Evolutionary conservation across 2,888 invertebrate species (phyloP).

Genomic region (Rutpela maculata): DNA sequence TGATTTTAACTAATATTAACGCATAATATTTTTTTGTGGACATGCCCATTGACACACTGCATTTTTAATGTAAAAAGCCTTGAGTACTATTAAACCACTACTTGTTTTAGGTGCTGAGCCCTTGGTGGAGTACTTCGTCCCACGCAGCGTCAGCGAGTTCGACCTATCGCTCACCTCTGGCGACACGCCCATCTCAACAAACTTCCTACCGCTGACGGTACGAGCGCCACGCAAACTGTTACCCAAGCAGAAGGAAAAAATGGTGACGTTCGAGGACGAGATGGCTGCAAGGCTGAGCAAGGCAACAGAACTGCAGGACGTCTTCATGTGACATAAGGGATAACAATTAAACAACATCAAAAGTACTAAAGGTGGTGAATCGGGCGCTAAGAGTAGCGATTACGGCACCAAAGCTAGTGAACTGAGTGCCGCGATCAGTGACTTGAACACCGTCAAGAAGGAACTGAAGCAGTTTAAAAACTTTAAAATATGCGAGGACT

Average conservation of each 20-base stretch:
- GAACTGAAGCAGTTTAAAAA: slow-evolving; percentile 70
- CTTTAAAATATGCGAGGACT: slow-evolving; percentile 71
- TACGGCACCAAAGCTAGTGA: slow-evolving; percentile 53
- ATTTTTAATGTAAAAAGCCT: too few species aligned
- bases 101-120: slow-evolving; percentile 75
- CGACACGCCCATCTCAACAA: slow-evolving; percentile 73
- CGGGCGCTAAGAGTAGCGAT: slow-evolving; percentile 11
- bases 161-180: slow-evolving; percentile 82
- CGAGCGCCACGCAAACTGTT: slow-evolving; percentile 69
- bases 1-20: too few species aligned
- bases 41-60: too few species aligned
- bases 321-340: slow-evolving; percentile 86
- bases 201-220: slow-evolving; percentile 70
- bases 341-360: slow-evolving; percentile 65
- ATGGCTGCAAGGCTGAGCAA: slow-evolving; percentile 67
- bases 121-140: slow-evolving; percentile 88
- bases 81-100: not conserved
- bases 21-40: too few species aligned
- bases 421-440: slow-evolving; percentile 60
- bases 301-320: slow-evolving; percentile 77
- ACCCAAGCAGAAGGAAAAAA: slow-evolving; percentile 81
- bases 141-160: slow-evolving; percentile 89
- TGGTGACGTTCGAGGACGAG: slow-evolving; percentile 90
- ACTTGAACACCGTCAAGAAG: slow-evolving; percentile 66
- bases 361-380: slow-evolving; percentile 50